Evolutionary conservation across 2,888 invertebrate genomes (phyloP).

Genomic region (Protodeltote pygarga): DNA sequence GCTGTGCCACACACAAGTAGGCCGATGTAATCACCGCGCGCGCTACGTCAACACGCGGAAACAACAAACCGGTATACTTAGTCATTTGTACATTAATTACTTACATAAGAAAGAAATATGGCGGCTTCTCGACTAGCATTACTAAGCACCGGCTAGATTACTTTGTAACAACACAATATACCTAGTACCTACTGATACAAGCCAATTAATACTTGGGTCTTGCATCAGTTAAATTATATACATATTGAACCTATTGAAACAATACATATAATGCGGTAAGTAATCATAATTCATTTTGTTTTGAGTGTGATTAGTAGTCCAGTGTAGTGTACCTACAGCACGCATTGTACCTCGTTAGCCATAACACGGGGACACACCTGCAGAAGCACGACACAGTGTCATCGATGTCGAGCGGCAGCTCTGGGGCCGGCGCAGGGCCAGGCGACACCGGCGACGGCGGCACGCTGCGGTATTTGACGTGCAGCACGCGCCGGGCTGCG

Average conservation of each 20-base stretch:
- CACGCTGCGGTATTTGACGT: conserved; percentile 78
- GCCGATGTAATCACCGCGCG: conserved; percentile 38
- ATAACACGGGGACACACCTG: conserved; percentile 85
- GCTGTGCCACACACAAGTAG: conserved; percentile 33
- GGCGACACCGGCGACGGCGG: conserved; percentile 58
- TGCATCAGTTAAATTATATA: no score
- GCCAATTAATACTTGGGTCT: no score
- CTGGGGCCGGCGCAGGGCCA: conserved; percentile 55
- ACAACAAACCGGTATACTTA: conserved; percentile 53
- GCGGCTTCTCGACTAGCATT: conserved; percentile 27
- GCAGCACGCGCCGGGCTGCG: conserved; percentile 71
- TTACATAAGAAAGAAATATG: conserved; percentile 48
- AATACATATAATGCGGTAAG: no score
- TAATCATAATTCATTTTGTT: no score
- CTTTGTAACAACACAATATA: not conserved
- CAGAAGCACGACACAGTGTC: conserved; percentile 93
- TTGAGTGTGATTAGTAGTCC: conserved; percentile 3
- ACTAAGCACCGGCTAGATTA: conserved; percentile 7
- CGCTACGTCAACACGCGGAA: conserved; percentile 48
- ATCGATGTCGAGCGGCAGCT: conserved; percentile 87
- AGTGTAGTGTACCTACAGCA: conserved; percentile 7
- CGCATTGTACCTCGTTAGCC: conserved; percentile 29
- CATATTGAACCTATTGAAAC: no score
- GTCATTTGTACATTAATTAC: conserved; percentile 45
- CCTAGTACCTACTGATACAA: no score